Conservation (phyloP, 2,797 vertebrate species). For the Tiaroga cobitis region DNA sequence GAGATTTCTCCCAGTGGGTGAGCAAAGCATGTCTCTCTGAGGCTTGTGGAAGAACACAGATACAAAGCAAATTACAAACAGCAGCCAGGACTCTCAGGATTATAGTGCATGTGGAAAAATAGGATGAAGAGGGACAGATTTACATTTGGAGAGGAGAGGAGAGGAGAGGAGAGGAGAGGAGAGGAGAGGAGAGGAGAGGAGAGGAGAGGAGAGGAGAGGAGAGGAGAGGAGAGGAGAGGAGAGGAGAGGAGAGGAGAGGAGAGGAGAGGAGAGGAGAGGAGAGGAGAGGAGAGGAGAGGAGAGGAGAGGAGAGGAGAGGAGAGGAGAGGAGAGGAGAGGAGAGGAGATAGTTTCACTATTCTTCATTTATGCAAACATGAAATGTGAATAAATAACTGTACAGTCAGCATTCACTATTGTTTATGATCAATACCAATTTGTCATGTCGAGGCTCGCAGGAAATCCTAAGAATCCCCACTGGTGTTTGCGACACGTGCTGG, state of each 20-base stretch:
- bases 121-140: background rate
- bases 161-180: background rate
- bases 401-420: background rate
- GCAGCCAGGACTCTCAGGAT: slow-evolving; percentile 6
- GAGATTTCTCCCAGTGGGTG: slow-evolving; percentile 21
- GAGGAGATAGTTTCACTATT: background rate
- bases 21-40: slow-evolving; percentile 28
- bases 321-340: background rate
- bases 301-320: background rate
- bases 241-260: background rate
- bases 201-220: background rate
- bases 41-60: slow-evolving; percentile 30
- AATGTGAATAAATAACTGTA: background rate
- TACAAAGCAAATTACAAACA: slow-evolving; percentile 35
- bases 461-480: background rate
- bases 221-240: background rate
- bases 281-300: background rate
- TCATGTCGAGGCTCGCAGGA: background rate
- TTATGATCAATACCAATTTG: slow-evolving; percentile 21
- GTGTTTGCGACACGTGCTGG: background rate
- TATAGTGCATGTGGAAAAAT: background rate
- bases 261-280: background rate
- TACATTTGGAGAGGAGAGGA: background rate
- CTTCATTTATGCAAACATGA: background rate
- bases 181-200: background rate